phyloP scores from a whole-genome alignment of 2,113 vertebrate genomes.

The Circaetus cinerascens region DNA sequence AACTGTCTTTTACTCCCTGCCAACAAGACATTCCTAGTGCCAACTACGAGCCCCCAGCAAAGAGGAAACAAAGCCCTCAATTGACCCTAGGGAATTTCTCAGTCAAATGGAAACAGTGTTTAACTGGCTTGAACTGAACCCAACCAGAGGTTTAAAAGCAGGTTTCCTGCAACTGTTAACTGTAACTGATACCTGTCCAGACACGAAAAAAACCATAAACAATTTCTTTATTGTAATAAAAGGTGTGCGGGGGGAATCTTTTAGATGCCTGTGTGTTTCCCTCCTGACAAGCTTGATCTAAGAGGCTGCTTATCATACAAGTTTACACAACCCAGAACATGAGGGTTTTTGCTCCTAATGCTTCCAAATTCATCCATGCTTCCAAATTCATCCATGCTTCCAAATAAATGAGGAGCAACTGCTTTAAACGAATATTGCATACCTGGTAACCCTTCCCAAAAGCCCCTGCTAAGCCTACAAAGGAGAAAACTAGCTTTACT shows the following conservation, averaged over 20 bases:
- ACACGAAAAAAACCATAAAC: neutral
- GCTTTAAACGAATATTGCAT: neutral
- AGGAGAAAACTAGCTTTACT: neutral
- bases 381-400: neutral
- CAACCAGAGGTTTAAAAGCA: neutral
- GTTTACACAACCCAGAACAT: neutral
- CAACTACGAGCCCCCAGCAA: neutral
- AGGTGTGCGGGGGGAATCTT: neutral
- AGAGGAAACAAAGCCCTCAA: neutral
- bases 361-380: neutral
- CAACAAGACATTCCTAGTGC: neutral
- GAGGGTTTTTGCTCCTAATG: neutral
- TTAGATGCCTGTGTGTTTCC: neutral
- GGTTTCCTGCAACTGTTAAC: neutral
- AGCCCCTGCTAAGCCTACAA: neutral
- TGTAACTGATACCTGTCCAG: neutral
- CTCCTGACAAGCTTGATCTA: neutral
- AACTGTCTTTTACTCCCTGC: neutral
- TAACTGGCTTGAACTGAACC: neutral
- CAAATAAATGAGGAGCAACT: neutral
- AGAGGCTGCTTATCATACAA: neutral
- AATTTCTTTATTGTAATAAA: neutral
- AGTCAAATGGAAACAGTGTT: neutral
- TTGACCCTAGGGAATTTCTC: neutral
- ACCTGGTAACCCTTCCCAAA: neutral